Conservation (phyloP, 1,140 invertebrate species). For the Propsilocerus akamusi region DNA sequence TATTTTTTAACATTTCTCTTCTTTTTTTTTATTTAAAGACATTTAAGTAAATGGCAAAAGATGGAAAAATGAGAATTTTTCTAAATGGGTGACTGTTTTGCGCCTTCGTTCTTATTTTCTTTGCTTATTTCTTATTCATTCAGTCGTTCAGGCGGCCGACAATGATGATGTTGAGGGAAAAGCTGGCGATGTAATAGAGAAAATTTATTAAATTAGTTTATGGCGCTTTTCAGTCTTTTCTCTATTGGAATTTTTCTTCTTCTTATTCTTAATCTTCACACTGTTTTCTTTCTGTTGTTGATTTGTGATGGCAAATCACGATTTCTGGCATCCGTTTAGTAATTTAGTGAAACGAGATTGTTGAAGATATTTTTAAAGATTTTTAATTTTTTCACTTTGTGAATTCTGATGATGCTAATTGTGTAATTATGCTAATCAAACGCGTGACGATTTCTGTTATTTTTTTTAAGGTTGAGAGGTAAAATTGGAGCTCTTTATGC, state of each 20-base stretch:
- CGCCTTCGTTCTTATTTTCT: too few species aligned
- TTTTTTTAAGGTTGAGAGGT: too few species aligned
- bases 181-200: not conserved
- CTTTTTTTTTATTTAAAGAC: not conserved
- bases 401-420: too few species aligned
- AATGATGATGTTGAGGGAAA: not conserved
- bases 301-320: not conserved
- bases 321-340: too few species aligned
- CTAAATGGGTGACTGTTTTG: not conserved
- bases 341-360: too few species aligned
- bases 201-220: constrained; percentile 4
- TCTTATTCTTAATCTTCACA: not conserved
- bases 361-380: too few species aligned
- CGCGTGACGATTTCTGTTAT: too few species aligned
- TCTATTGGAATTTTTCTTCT: not conserved
- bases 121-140: too few species aligned
- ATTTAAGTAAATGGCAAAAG: not conserved
- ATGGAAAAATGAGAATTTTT: not conserved
- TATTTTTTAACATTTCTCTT: too few species aligned
- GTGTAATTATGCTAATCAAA: too few species aligned
- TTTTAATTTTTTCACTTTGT: too few species aligned
- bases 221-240: not conserved
- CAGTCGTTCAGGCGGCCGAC: not conserved
- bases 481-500: too few species aligned
- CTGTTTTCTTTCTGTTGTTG: not conserved